Percentiles rank a stretch among this genome's conserved stretches.
Conservation (phyloP, 2,888 invertebrate species). For the Oasisia sp. region DNA sequence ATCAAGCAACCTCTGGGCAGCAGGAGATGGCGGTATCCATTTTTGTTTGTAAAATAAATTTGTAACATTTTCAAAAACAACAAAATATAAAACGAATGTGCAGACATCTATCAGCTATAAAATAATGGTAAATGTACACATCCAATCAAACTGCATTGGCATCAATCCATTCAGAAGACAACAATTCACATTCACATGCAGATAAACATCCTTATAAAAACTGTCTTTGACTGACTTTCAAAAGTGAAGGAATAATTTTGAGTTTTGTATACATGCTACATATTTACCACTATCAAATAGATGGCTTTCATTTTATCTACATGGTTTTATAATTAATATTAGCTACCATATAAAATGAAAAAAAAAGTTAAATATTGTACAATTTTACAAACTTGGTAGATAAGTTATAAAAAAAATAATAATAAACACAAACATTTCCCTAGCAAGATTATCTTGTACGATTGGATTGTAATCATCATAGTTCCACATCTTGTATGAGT, state of each 20-base stretch:
- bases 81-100: not conserved
- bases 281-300: not conserved
- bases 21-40: too few relatives aligned
- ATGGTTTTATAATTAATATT: not conserved
- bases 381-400: not conserved
- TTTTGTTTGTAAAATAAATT: not conserved
- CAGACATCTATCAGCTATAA: not conserved
- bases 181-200: not conserved
- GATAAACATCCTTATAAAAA: not conserved
- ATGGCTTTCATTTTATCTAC: not conserved
- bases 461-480: not conserved
- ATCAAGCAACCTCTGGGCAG: too few relatives aligned
- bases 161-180: not conserved
- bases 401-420: not conserved
- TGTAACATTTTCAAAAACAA: not conserved
- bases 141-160: not conserved
- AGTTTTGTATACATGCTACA: not conserved
- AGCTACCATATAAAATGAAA: not conserved
- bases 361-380: not conserved
- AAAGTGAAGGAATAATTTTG: not conserved
- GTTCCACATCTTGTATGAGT: not conserved
- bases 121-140: not conserved
- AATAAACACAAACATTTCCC: not conserved
- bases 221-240: not conserved
- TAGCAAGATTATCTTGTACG: not conserved